Conservation (phyloP, 2,888 invertebrate genomes). For the Acrobasis repandana region DNA sequence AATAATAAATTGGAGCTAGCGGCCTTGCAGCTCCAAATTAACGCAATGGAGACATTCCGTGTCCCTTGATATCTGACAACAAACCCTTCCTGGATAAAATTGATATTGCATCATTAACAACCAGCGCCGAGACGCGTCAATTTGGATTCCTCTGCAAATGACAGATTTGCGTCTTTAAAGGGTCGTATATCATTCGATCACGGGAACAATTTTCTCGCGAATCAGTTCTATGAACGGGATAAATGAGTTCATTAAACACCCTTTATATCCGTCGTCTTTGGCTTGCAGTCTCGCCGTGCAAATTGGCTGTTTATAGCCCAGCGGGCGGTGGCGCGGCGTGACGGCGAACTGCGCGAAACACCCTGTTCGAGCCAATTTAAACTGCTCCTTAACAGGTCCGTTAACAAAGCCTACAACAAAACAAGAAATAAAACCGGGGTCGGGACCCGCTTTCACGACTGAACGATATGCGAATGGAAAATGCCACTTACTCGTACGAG, state of each 20-base stretch:
- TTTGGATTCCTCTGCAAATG: conserved; percentile 43
- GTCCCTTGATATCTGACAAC: conserved; percentile 51
- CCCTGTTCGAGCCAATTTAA: conserved; percentile 66
- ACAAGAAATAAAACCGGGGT: conserved; percentile 64
- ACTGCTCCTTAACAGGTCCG: conserved; percentile 49
- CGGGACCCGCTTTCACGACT: conserved; percentile 32
- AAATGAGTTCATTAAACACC: conserved; percentile 66
- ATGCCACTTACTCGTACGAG: conserved; percentile 39
- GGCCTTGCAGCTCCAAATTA: conserved; percentile 51
- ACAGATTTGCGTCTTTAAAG: conserved; percentile 45
- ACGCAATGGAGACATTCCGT: conserved; percentile 61
- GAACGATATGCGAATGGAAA: conserved; percentile 43
- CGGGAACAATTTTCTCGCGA: conserved; percentile 39
- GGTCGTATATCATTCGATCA: conserved; percentile 53
- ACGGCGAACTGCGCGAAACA: conserved; percentile 45
- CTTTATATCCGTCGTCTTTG: conserved; percentile 55
- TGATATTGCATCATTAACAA: conserved; percentile 55
- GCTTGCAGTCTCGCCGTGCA: conserved; percentile 52
- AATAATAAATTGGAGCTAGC: conserved; percentile 52
- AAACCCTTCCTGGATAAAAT: conserved; percentile 57
- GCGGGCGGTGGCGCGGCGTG: conserved; percentile 46
- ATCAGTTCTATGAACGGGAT: conserved; percentile 45
- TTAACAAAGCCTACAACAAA: conserved; percentile 57
- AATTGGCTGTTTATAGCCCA: conserved; percentile 68
- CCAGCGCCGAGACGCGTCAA: conserved; percentile 35